Percentiles rank a stretch among this genome's conserved stretches.
Evolutionary conservation across 2,113 vertebrate species (phyloP).

Genomic region (Podiceps cristatus): DNA sequence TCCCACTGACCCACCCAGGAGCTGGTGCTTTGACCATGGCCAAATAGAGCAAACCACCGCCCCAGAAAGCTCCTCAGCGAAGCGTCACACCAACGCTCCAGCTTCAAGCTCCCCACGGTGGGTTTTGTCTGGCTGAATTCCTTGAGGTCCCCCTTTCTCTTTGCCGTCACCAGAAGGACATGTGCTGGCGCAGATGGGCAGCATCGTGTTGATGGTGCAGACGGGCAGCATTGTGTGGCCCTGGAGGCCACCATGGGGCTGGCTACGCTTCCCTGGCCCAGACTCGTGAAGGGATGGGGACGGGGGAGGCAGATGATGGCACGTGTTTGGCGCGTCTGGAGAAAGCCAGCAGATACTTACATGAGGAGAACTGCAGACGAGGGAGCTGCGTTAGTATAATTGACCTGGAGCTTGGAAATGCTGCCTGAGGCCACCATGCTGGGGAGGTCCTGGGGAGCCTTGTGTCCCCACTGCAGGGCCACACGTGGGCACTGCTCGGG

Average conservation of each 20-base stretch:
- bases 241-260: accelerated
- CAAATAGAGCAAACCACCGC: neutral
- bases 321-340: neutral
- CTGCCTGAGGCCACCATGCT: neutral
- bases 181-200: accelerated
- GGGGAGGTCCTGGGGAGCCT: neutral
- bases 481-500: neutral
- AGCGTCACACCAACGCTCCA: accelerated
- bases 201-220: neutral
- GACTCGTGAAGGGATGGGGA: neutral
- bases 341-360: neutral
- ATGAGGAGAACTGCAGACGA: neutral
- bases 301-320: neutral
- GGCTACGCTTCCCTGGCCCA: neutral
- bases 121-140: neutral
- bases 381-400: neutral
- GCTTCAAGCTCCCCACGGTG: accelerated
- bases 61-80: neutral
- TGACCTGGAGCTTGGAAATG: neutral
- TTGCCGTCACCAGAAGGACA: neutral
- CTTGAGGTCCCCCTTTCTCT: neutral
- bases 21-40: neutral
- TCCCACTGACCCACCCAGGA: neutral
- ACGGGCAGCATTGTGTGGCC: neutral
- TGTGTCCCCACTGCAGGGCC: neutral